Conservation (phyloP, 2,888 invertebrate species). For the Pimpla rufipes region DNA sequence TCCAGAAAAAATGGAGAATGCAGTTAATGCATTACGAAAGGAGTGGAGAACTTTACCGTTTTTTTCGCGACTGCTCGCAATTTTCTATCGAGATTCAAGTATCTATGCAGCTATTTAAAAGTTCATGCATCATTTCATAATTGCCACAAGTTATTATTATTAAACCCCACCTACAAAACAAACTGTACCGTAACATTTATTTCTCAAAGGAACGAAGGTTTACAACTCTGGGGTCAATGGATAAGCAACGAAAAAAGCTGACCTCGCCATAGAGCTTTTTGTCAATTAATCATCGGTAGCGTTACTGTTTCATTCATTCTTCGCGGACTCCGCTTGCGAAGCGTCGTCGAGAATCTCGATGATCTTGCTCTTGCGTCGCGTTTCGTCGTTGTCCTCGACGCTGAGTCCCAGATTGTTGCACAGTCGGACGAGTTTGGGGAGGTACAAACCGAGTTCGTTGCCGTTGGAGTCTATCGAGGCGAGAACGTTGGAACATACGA, state of each 20-base stretch:
- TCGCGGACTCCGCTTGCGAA: conserved; percentile 55
- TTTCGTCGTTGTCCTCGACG: conserved; percentile 58
- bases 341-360: conserved; percentile 67
- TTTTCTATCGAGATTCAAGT: no score
- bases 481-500: conserved; percentile 72
- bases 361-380: conserved; percentile 68
- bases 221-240: no score
- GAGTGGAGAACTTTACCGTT: no score
- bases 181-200: no score
- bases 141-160: no score
- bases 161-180: no score
- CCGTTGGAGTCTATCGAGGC: conserved; percentile 65
- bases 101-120: no score
- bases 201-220: no score
- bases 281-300: conserved; percentile 3
- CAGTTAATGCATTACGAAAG: no score
- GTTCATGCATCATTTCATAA: no score
- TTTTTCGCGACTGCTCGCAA: no score
- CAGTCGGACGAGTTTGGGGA: conserved; percentile 72
- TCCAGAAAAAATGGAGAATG: no score
- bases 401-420: conserved; percentile 72
- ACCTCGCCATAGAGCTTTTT: conserved; percentile 14
- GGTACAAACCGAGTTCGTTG: conserved; percentile 67
- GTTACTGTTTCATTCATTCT: conserved; percentile 68
- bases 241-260: conserved; percentile 17